These are phyloP conservation scores for Epistrophella euchroma DNA, from an alignment of 2,888 invertebrate species.

Conservation along the genomic window DNA sequence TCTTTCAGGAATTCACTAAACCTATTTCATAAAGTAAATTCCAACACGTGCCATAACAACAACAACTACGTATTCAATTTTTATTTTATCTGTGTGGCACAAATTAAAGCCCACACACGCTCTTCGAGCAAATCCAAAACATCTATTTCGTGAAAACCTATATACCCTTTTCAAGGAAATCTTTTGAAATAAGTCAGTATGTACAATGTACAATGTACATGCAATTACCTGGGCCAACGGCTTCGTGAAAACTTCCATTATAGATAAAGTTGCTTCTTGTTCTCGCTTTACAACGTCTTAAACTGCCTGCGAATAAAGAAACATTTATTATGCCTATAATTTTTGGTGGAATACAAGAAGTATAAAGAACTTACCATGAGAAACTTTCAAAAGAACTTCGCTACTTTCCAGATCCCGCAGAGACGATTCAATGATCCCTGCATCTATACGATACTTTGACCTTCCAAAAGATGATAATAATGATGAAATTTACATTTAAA, in stretches of 20 bases:
- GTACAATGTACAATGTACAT: no score
- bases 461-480: slow-evolving; percentile 26
- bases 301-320: slow-evolving; percentile 61
- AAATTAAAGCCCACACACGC: neutral
- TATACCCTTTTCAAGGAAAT: neutral
- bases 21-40: neutral
- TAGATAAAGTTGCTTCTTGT: slow-evolving; percentile 77
- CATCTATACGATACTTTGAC: slow-evolving; percentile 57
- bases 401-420: slow-evolving; percentile 57
- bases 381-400: slow-evolving; percentile 17
- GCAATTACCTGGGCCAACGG: slow-evolving; percentile 80
- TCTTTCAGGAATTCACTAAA: slow-evolving; percentile 1
- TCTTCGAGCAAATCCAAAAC: neutral
- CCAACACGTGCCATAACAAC: slow-evolving; percentile 1
- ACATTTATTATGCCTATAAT: slow-evolving; percentile 5
- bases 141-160: neutral
- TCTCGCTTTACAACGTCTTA: slow-evolving; percentile 77
- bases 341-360: neutral
- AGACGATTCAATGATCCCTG: slow-evolving; percentile 36
- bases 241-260: slow-evolving; percentile 81
- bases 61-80: neutral
- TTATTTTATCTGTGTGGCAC: neutral
- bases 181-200: no score
- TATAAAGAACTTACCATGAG: slow-evolving; percentile 14
- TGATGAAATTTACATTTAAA: slow-evolving; percentile 5